These are phyloP conservation scores for Monopterus albus DNA, from an alignment of 2,113 vertebrate species.

Conservation along the genomic window DNA sequence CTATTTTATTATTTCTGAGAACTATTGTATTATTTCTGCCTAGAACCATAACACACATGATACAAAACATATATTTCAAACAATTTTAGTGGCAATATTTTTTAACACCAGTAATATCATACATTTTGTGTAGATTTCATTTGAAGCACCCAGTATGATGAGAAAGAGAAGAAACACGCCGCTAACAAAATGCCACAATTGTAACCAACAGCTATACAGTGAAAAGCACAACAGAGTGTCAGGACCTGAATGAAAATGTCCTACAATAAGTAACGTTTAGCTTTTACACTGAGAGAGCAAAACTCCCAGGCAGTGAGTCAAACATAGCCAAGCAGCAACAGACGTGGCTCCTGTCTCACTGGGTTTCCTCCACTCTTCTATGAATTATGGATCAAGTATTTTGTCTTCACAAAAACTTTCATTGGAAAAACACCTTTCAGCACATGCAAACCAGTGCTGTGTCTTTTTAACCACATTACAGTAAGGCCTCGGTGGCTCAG, in stretches of 20 bases:
- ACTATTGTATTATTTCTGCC: neutral
- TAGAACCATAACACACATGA: neutral
- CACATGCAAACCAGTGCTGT: neutral
- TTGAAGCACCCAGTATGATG: neutral
- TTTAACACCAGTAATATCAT: neutral
- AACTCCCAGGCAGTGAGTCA: constrained; percentile 41
- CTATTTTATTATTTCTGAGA: neutral
- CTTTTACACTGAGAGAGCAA: neutral
- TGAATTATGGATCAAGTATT: constrained; percentile 61
- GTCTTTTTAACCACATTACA: neutral
- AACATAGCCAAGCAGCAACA: constrained; percentile 46
- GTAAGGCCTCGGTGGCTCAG: no score
- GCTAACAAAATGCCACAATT: constrained; percentile 36
- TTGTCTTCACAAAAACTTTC: constrained; percentile 11
- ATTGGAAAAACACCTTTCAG: neutral
- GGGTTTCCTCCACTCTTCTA: constrained; percentile 34
- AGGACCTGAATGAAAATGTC: constrained; percentile 45
- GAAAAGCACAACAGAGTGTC: constrained; percentile 29
- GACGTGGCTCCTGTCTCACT: constrained; percentile 44
- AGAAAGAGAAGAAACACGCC: neutral
- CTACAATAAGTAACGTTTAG: constrained; percentile 20
- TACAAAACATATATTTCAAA: constrained; percentile 1
- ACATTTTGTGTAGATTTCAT: constrained; percentile 13
- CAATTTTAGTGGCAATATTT: neutral
- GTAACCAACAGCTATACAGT: neutral